Evolutionary conservation across 2,113 vertebrate species (phyloP), one percentile per base, ranked within the genome.

Genomic region (Cynopterus brachyotis): DNA sequence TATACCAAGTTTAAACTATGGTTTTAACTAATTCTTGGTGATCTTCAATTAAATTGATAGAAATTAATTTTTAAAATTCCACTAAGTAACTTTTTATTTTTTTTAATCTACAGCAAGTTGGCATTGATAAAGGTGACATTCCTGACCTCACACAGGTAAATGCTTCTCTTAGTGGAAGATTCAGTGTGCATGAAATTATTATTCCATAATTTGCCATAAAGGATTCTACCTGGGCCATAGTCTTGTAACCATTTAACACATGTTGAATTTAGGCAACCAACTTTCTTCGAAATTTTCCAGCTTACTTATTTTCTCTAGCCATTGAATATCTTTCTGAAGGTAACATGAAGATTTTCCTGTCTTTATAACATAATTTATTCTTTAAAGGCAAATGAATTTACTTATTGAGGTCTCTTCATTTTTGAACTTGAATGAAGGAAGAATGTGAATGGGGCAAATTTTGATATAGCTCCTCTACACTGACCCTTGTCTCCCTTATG

Each of bases 81-180:
- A 72, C 19, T 89, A 84, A 82, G 83, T 32, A 4, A 97, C 60
- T 96, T 91, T 26, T 66, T 64, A 26, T 96, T 91, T 82, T 93
- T 98, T 96, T 97, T 89, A 95, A 97, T 98, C 96, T 92, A 97
- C 98, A 99, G 99, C 99, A 99, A 99, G 99, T 99, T 97, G 99
- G 99, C 98, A 99, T 99, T 98, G 99, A 99, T 98, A 99, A 99
- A 98, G 99, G 99, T 6, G 99, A 99, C 97, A 99, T 99, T 95
- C 99, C 99, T 55, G 99, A 99, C 98, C 99, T 99, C 84, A 99
- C 99, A 35, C 99, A 99, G 99, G 99, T 99, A 99, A 98, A 98
- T 98, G 89, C 64, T 66, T 94, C 28, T 88, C 57, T 78, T 35
- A 84, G 22, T 37, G 59, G 16, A 90, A 95, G 53, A 80, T 28